Base-by-base conservation (phyloP, 2,888 invertebrate genomes). In the Synergus gifuensis region DNA sequence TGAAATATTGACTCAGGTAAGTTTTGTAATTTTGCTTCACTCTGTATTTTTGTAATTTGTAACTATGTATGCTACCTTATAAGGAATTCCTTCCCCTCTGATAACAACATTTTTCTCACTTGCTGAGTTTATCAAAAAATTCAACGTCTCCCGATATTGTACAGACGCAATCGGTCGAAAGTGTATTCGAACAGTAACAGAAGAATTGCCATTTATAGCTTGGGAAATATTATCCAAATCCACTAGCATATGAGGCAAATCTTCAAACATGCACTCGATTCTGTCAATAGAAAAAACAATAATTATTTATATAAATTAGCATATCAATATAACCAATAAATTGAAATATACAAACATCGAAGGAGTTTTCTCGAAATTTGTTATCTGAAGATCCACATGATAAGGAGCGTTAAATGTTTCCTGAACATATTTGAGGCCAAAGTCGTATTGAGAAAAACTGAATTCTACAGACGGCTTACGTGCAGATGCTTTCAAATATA, bases 381-480 rank as follows among this genome's bases (percentile, higher is more conserved):
- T 91, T 78, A 93, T 88, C 18, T 87, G 85, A n/a, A 94, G 87
- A 44, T 85, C 80, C 12, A 89, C 87, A 28, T 83, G 93, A 88
- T 94, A 94, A 83, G 93, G 93, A 1, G 93, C 93, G 0, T 89
- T 82, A 58, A 92, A 93, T 12, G 93, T 93, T 7, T 93, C 93
- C 87, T 94, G 94, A 4, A 95, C 91, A 83, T 96, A 94, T 87
- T 95, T 95, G 81, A 94, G 94, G 5, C 95, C 95, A 92, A 96
- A 96, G 90, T 96, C 93, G 87, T 94, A 93, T n/a, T 93, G 90
- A 85, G 90, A 92, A 87, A 94, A 95, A 5, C 95, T 95, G 89
- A 96, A 96, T 86, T 94, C 93, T 83, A 95, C 93, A 0, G 92
- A 88, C 0, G 95, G 94, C 82, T 93, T 93, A 83, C 94, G 93